Evolutionary conservation across 2,888 invertebrate species (phyloP), one percentile per base, ranked within the genome.

Genomic region (Chymomyza procnemis): DNA sequence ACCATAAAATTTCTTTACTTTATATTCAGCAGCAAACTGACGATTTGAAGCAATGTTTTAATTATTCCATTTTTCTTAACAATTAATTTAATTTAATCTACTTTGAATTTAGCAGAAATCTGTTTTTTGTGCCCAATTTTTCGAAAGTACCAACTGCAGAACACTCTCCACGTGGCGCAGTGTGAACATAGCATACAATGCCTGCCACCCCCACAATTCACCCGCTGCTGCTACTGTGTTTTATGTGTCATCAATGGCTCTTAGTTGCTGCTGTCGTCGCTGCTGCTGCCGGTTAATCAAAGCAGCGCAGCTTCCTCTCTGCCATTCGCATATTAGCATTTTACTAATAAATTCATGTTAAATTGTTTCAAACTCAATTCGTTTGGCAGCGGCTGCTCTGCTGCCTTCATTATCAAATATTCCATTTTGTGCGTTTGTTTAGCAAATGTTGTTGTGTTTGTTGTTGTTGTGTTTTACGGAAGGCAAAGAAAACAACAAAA

Each of bases 181-280:
- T 26, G 26, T 26, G 8, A 26, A 26, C 26, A 6, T 26, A 26
- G 26, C 26, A 26, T 26, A 6, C 4, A 26, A 26, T 1, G 6
- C 6, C 26, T 4, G 26, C 50, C 50, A 50, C 50, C 19, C 54
- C 52, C 26, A 62, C 41, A 62, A 1, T 16, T 22, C 56, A 63
- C 34, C 18, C 46, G 56, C 56, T 55, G 12, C 54, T 16, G 22
- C 34, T 48, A 59, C 30, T 50, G 34, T 64, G 52, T 50, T 56
- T 21, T 62, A 58, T 80, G 80, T 79, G 80, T 74, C 80, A 79
- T 74, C 80, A 79, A 12, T 12, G 34, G 18, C 2, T 12, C 3
- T 16, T 48, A 16, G 18, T 18, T 16, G 18, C 6, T 16, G 14
- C 14, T 47, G 14, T 47, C 14, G 14, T 6, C 14, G 50, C 12